Conservation (phyloP, 2,888 invertebrate genomes). For the Lapara coniferarum region DNA sequence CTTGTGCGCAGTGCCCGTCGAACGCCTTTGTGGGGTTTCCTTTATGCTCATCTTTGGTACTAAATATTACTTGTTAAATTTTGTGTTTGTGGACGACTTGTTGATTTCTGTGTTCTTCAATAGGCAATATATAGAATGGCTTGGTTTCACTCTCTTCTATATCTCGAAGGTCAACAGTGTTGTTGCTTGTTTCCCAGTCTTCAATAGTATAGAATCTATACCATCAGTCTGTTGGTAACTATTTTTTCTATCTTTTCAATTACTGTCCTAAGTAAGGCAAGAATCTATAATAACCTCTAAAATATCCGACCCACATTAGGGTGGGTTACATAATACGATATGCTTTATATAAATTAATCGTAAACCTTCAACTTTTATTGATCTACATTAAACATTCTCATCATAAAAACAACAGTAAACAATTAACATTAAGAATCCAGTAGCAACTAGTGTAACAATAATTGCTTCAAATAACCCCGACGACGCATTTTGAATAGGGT, state of each 20-base stretch:
- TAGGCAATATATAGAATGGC: not conserved
- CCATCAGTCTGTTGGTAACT: no score
- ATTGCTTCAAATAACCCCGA: slow-evolving; percentile 14
- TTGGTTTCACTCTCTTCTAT: no score
- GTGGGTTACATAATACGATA: no score
- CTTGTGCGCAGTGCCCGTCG: not conserved
- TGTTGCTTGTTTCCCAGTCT: no score
- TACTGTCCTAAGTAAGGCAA: no score
- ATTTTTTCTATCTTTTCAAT: no score
- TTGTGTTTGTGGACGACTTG: not conserved
- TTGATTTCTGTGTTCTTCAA: not conserved
- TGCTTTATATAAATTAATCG: no score
- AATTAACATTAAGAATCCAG: not conserved
- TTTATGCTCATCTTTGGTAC: not conserved
- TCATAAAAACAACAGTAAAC: not conserved
- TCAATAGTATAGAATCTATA: no score
- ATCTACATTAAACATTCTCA: not conserved
- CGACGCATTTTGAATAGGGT: not conserved
- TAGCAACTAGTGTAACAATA: slow-evolving; percentile 7
- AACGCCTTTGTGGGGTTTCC: not conserved
- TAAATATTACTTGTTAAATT: not conserved
- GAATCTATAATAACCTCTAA: no score
- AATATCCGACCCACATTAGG: no score
- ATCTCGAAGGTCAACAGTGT: no score
- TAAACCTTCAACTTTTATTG: not conserved